phyloP scores from a whole-genome alignment of 2,888 invertebrate genomes.

The Crossocerus cetratus region DNA sequence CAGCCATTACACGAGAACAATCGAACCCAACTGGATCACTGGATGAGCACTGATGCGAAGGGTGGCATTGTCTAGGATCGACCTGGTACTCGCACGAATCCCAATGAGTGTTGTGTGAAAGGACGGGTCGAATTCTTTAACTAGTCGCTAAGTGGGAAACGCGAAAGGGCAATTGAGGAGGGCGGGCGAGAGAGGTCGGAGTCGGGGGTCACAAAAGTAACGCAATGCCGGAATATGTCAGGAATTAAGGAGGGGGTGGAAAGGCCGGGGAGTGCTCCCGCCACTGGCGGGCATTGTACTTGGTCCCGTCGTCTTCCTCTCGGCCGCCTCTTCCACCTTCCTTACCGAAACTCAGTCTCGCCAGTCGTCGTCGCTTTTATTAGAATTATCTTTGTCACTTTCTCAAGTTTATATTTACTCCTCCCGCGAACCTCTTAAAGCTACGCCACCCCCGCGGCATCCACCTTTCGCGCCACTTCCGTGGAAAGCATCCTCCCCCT shows the following conservation, averaged over 20 bases:
- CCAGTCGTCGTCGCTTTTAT: conserved; percentile 75
- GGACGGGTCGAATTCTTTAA: conserved; percentile 33
- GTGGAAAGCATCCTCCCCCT: conserved; percentile 48
- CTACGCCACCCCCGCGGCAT: conserved; percentile 60
- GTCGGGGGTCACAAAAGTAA: conserved; percentile 64
- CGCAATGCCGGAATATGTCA: conserved; percentile 76
- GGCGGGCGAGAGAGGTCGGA: conserved; percentile 44
- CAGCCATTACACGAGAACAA: too few relatives aligned
- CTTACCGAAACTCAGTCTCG: conserved; percentile 38
- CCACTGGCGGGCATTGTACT: conserved; percentile 52
- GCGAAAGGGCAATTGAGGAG: conserved; percentile 56
- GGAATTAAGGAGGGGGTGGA: conserved; percentile 75
- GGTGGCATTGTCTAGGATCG: too few relatives aligned
- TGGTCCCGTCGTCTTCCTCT: conserved; percentile 45
- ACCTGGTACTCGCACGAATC: too few relatives aligned
- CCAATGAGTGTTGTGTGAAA: background rate
- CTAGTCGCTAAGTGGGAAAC: conserved; percentile 44
- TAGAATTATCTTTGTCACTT: conserved; percentile 77
- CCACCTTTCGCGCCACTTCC: conserved; percentile 53
- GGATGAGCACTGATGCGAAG: too few relatives aligned
- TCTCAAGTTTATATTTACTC: conserved; percentile 77
- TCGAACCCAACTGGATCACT: too few relatives aligned
- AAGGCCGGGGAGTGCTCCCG: conserved; percentile 68
- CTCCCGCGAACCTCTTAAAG: conserved; percentile 74
- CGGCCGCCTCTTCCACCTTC: conserved; percentile 22